Evolutionary conservation across 1,140 invertebrate genomes (phyloP).

Genomic region (Littorina saxatilis): DNA sequence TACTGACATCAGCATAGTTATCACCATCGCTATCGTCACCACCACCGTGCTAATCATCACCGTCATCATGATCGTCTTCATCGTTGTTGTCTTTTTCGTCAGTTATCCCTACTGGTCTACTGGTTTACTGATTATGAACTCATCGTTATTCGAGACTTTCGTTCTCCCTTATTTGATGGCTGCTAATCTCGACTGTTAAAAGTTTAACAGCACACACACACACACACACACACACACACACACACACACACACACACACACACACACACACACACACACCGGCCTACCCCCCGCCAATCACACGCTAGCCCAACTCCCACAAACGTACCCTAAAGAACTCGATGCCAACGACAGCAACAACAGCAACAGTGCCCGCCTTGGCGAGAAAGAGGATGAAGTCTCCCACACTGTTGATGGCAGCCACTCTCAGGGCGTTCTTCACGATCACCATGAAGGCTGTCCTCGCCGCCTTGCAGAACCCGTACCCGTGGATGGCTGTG

Average conservation of each 20-base stretch:
- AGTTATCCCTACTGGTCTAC: too few relatives aligned
- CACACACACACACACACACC: not conserved
- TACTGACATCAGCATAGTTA: not conserved
- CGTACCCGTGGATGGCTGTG: slow-evolving; percentile 84
- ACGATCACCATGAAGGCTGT: slow-evolving; percentile 74
- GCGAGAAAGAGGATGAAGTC: slow-evolving; percentile 96
- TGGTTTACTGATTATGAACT: too few relatives aligned
- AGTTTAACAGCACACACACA: not conserved
- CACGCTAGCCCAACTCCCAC: not conserved
- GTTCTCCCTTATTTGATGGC: too few relatives aligned
- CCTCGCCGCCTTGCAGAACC: slow-evolving; percentile 82
- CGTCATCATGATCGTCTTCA: too few relatives aligned
- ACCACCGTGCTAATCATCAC: not conserved
- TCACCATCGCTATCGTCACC: not conserved
- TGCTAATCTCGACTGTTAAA: too few relatives aligned
- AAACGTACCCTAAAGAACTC: slow-evolving; percentile 79
- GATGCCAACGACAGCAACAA: slow-evolving; percentile 61
- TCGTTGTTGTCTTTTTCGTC: too few relatives aligned
- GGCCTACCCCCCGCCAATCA: not conserved
- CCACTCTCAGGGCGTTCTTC: slow-evolving; percentile 88
- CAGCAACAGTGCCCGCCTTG: slow-evolving; percentile 87
- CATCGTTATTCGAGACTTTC: too few relatives aligned
- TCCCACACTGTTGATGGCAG: slow-evolving; percentile 93
- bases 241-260: slow-evolving; percentile 8
- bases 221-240: slow-evolving; percentile 22